Percentiles rank a stretch among this genome's conserved stretches.
Evolutionary conservation across 1,140 invertebrate genomes (phyloP).

Genomic region (Aradophagus sp.): DNA sequence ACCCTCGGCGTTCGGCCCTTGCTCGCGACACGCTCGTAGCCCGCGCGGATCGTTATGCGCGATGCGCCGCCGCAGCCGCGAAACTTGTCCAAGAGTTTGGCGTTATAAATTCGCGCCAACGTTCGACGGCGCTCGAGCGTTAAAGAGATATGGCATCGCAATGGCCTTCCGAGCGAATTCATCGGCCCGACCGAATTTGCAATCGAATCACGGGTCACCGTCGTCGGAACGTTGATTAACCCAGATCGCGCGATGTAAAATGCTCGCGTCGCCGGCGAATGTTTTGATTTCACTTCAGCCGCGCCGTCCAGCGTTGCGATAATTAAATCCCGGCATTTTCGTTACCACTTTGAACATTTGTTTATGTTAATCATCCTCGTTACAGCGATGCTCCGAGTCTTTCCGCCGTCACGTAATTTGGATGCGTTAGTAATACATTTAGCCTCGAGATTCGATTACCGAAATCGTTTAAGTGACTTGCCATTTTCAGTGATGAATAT

Average conservation of each 20-base stretch:
- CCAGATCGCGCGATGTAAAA: conserved; percentile 44
- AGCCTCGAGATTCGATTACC: too few species aligned
- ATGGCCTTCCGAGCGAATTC: conserved; percentile 26
- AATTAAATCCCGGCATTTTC: conserved; percentile 43
- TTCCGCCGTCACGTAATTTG: too few species aligned
- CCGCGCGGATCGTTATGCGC: too few species aligned
- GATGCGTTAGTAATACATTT: too few species aligned
- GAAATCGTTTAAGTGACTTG: too few species aligned
- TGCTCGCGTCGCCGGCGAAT: conserved; percentile 42
- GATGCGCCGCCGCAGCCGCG: too few species aligned
- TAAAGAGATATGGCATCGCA: conserved; percentile 44
- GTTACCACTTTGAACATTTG: conserved; percentile 34
- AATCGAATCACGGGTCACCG: conserved; percentile 26
- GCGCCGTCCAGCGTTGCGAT: conserved; percentile 20
- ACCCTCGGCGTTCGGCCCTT: conserved; percentile 42
- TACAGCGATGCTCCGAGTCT: too few species aligned
- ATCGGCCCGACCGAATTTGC: conserved; percentile 19
- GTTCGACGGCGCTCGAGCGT: conserved; percentile 50
- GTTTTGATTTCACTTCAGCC: conserved; percentile 47
- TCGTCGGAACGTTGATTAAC: conserved; percentile 43
- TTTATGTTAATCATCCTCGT: conserved; percentile 42
- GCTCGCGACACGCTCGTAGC: conserved; percentile 8
- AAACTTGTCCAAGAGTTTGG: conserved; percentile 36
- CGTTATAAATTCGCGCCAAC: conserved; percentile 33
- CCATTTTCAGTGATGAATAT: too few species aligned